Evolutionary conservation across 2,797 vertebrate genomes (phyloP), one percentile per base, ranked within the genome.

Genomic region (Poeciliopsis paucimaculata): DNA sequence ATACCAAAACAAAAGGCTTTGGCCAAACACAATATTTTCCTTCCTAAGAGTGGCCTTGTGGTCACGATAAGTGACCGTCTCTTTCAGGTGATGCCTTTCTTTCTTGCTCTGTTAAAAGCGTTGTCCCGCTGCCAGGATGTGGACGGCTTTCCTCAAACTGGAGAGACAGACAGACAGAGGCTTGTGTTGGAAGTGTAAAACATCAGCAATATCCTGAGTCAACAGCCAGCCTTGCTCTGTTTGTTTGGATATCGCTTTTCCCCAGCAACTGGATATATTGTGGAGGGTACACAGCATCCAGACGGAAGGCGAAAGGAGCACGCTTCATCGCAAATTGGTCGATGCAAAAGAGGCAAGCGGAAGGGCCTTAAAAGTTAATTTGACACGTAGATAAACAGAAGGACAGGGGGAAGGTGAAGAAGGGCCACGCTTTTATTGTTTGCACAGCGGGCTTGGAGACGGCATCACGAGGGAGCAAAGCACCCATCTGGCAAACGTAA

Each of bases 171-270:
- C 49, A 28, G 15, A 34, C 49, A 28, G 15, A 34, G 81, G 77
- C 86, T 81, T 87, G 81, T 90, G 88, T 78, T 81, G 86, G 76
- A 80, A 85, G 88, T 84, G 86, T 92, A 83, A 90, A 91, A 89
- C 88, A 89, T 93, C 86, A 90, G 87, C 86, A 89, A 92, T 91
- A 90, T 92, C 90, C 90, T 89, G 82, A 93, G 83, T 91, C 92
- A 91, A 92, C 92, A 92, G 64, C 85, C 74, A 60, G 49, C 79
- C 34, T 77, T 13, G 3, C 83, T 84, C 78, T 73, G 15, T 88
- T 89, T 95, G 90, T 92, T 93, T 94, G 88, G 90, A 92, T 92
- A 93, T 93, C 90, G 7, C 81, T 91, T 93, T 93, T 91, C 88
- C 87, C 84, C 88, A 83, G 92, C 85, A 93, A 93, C 91, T 85